These are phyloP conservation scores for Criorhina ranunculi DNA, from an alignment of 2,888 invertebrate genomes.

Conservation along the genomic window DNA sequence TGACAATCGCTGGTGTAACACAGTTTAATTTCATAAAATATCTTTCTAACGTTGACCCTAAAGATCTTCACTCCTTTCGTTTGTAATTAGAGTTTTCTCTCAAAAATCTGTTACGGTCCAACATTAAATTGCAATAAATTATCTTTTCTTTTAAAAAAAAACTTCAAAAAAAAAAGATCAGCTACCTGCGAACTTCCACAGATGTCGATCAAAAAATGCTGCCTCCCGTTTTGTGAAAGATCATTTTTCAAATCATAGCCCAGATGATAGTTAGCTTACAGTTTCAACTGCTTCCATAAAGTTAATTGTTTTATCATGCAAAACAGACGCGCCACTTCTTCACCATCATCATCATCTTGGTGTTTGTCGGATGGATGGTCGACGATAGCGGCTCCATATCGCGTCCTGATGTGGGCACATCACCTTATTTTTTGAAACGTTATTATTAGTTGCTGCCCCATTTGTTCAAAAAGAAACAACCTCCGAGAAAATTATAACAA, in stretches of 20 bases:
- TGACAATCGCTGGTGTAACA: too few relatives aligned
- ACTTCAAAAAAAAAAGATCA: neutral
- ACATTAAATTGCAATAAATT: constrained; percentile 33
- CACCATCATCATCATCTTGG: neutral
- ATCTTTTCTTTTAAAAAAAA: neutral
- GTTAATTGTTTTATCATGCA: constrained; percentile 72
- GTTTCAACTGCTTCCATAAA: constrained; percentile 50
- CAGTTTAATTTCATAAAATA: too few relatives aligned
- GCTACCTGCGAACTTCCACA: constrained; percentile 51
- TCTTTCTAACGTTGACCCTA: neutral
- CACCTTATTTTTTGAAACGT: constrained; percentile 48
- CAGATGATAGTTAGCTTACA: constrained; percentile 58
- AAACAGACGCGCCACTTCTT: constrained; percentile 58
- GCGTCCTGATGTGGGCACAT: constrained; percentile 35
- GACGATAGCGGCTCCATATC: constrained; percentile 9
- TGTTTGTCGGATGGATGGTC: neutral
- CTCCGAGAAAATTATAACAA: neutral
- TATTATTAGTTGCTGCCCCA: constrained; percentile 63
- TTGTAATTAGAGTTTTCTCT: constrained; percentile 12
- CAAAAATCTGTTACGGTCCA: constrained; percentile 11
- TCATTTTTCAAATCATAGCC: constrained; percentile 67
- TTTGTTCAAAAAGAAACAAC: constrained; percentile 51
- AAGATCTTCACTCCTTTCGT: neutral
- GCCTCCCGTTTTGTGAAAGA: constrained; percentile 42
- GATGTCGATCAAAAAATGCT: constrained; percentile 48